Evolutionary conservation across 2,113 vertebrate species (phyloP), one percentile per base, ranked within the genome.

Genomic region (Nothoprocta perdicaria): DNA sequence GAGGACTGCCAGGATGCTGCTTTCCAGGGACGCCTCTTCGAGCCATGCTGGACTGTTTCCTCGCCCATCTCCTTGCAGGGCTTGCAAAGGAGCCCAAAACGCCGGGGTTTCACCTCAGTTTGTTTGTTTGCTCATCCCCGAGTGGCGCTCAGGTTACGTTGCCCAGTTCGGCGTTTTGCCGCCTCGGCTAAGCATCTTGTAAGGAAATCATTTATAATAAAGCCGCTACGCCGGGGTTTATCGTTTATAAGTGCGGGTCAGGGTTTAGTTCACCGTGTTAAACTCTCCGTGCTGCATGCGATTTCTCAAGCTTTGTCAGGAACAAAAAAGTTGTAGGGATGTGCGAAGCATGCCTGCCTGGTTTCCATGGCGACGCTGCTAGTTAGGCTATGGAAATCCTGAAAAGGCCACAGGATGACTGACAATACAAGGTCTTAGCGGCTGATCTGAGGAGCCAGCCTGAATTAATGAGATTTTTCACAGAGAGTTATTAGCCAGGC

Each of bases 381-480:
- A 98, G 98, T 99, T 99, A 99, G 98, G 98, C 97, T 97, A 98
- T 98, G 97, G 97, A 98, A 98, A 98, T 98, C 97, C 97, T 98
- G 98, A 97, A 98, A 98, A 98, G 98, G 98, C 98, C 98, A 98
- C 97, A 97, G 98, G 98, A 98, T 98, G 98, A 99, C 97, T 99
- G 98, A 99, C 99, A 99, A 99, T 99, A 98, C 98, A 98, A 98
- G 98, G 99, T 98, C 98, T 99, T 98, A 98, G 98, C 97, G 97
- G 98, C 98, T 98, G 97, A 98, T 98, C 98, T 98, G 98, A 98
- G 98, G 98, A 98, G 98, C 97, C 98, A 97, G 98, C 97, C 98
- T 98, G 98, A 99, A 99, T 99, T 99, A 99, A 99, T 99, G 98
- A 99, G 98, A 99, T 99, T 98, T 99, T 99, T 98, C 98, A 99